Evolutionary conservation across 2,113 vertebrate species (phyloP), one percentile per base, ranked within the genome.

Genomic region (Actenoides lindsayi): DNA sequence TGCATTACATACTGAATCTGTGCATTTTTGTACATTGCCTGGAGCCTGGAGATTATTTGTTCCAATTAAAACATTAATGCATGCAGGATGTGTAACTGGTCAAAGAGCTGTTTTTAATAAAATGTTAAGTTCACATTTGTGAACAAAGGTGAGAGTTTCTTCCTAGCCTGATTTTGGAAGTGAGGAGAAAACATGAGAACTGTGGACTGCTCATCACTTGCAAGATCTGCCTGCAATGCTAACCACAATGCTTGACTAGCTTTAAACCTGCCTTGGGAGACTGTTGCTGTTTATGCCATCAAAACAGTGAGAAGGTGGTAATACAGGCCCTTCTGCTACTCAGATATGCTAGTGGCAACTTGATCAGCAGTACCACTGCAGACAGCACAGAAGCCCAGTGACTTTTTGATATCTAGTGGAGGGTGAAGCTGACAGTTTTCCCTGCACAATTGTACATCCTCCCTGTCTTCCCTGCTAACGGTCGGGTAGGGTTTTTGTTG

Each of bases 381-480:
- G 31, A 4, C 53, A 19, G 14, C 35, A 5, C 1, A 15, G 48
- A 20, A 89, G 28, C n/a, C 20, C 35, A 21, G 18, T 28, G 48
- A 6, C 7, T 8, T 62, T 37, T 19, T 0, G 0, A 6, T 31
- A 5, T 27, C 11, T 50, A 19, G 7, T 12, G 12, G 12, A 73
- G 48, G 13, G 23, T 64, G 44, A 56, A 27, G 57, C 3, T 67
- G 25, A 16, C 76, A 0, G 0, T 78, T 35, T 50, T 69, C 23
- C 21, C 68, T 50, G 37, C 44, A 4, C 30, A 20, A 0, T 1
- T 33, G 25, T 42, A 7, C 16, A 6, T 37, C 21, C 16, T 76
- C 17, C 12, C 12, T 73, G 44, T 75, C 28, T 35, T 71, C 57
- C 28, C 28, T 56, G 1, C 31, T 42, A 14, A 4, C 1, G 1